Evolutionary conservation across 2,888 invertebrate genomes (phyloP), one percentile per base, ranked within the genome.

Genomic region (Balanococcus diminutus): DNA sequence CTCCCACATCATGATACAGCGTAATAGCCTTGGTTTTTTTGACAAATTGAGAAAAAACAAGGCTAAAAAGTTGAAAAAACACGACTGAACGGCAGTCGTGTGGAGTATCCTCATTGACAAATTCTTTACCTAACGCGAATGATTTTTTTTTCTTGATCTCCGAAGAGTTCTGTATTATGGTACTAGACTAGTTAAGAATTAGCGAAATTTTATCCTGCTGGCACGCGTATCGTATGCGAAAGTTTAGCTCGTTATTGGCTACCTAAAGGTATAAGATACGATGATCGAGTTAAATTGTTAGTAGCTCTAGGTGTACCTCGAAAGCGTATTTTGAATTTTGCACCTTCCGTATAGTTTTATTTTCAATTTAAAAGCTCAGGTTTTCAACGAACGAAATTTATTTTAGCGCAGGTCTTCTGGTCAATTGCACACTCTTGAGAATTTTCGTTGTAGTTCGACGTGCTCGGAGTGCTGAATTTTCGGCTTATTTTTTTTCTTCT

Each of bases 381-480:
- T 79, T 79, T 79, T 79, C 75, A 79, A 36, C 75, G 75, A 36
- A 9, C n/a, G 75, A 79, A 79, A 79, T 79, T 79, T 79, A 79
- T 79, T 79, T 79, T 9, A 36, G 3, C 75, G 31, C 19, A n/a
- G 36, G 75, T 32, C 36, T 79, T 79, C 36, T 79, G 75, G 75
- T 79, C 75, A 79, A 36, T 79, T 79, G 75, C 75, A 79, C 75
- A 79, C 75, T 36, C 32, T 79, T 36, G 75, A 79, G 75, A 79
- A 36, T 36, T 79, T 36, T 36, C 75, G 75, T 79, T 79, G 75
- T 36, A 36, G 36, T 4, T 19, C 36, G 36, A 79, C 75, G 75
- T 79, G 75, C 75, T 79, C 36, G 75, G 75, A 79, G 36, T 36
- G n/a, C 75, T 36, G 75, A 79, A 79, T 79, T 79, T 36, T 51